Conservation (phyloP, 2,888 invertebrate genomes). For the Synanthedon vespiformis region DNA sequence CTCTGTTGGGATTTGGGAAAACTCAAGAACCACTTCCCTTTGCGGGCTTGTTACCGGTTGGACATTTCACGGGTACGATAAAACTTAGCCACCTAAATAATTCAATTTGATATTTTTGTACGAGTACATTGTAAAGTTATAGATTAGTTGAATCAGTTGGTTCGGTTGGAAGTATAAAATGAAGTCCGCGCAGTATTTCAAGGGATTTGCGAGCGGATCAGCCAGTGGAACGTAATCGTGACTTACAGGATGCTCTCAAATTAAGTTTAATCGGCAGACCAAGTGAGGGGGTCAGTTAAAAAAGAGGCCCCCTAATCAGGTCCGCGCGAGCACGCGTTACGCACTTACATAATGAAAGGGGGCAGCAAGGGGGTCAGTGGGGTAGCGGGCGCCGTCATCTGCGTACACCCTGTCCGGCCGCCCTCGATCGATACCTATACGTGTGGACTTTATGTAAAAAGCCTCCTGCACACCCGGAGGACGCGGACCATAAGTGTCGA, state of each 20-base stretch:
- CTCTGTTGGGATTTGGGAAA: slow-evolving; percentile 30
- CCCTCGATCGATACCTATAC: slow-evolving; percentile 69
- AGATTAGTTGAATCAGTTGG: no score
- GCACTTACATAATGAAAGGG: slow-evolving; percentile 72
- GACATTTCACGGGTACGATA: no score
- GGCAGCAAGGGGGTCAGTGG: slow-evolving; percentile 38
- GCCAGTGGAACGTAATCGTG: slow-evolving; percentile 30
- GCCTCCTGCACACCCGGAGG: slow-evolving; percentile 67
- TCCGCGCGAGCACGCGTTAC: slow-evolving; percentile 67
- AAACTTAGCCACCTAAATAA: no score
- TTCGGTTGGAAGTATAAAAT: neutral
- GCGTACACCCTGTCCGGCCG: slow-evolving; percentile 68
- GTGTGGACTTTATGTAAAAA: slow-evolving; percentile 71
- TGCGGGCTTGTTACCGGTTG: no score
- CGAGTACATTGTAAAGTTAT: no score
- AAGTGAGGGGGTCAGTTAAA: slow-evolving; percentile 68
- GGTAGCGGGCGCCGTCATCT: slow-evolving; percentile 59
- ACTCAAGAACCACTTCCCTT: slow-evolving; percentile 4
- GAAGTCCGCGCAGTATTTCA: neutral
- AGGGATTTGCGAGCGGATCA: slow-evolving; percentile 11
- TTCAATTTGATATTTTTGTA: no score
- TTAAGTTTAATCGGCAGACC: slow-evolving; percentile 61
- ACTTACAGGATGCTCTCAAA: slow-evolving; percentile 51
- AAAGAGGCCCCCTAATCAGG: slow-evolving; percentile 68
- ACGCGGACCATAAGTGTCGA: slow-evolving; percentile 70